Evolutionary conservation across 2,797 vertebrate species (phyloP).

Genomic region (Anguilla marmorata): DNA sequence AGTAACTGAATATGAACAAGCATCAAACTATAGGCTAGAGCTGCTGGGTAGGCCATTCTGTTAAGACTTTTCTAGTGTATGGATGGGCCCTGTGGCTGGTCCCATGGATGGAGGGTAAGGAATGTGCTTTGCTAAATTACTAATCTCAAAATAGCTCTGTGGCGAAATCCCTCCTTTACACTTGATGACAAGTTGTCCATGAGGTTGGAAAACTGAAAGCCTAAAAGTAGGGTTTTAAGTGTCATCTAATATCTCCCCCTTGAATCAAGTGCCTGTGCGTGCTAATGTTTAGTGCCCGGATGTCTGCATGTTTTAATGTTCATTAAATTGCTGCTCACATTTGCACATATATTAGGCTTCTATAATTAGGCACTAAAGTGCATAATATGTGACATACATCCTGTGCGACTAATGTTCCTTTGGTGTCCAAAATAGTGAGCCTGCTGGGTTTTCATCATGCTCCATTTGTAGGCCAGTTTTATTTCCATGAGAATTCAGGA

Average conservation of each 20-base stretch:
- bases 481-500: neutral
- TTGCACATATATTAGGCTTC: constrained; percentile 12
- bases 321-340: neutral
- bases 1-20: too few relatives aligned
- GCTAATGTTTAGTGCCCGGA: neutral
- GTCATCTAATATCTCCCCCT: neutral
- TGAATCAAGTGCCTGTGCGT: neutral
- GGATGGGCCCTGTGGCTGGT: too few relatives aligned
- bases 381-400: constrained; percentile 10
- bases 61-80: too few relatives aligned
- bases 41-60: too few relatives aligned
- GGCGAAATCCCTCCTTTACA: neutral
- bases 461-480: neutral
- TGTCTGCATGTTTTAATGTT: constrained; percentile 10
- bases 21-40: too few relatives aligned
- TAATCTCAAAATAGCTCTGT: neutral
- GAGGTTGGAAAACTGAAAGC: neutral
- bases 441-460: neutral
- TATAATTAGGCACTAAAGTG: constrained; percentile 5
- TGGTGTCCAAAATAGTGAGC: neutral
- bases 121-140: neutral
- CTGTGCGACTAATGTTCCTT: neutral
- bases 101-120: too few relatives aligned
- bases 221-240: neutral
- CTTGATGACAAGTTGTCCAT: neutral